Conservation (phyloP, 1,140 invertebrate species). For the Rhagoletis pomonella region DNA sequence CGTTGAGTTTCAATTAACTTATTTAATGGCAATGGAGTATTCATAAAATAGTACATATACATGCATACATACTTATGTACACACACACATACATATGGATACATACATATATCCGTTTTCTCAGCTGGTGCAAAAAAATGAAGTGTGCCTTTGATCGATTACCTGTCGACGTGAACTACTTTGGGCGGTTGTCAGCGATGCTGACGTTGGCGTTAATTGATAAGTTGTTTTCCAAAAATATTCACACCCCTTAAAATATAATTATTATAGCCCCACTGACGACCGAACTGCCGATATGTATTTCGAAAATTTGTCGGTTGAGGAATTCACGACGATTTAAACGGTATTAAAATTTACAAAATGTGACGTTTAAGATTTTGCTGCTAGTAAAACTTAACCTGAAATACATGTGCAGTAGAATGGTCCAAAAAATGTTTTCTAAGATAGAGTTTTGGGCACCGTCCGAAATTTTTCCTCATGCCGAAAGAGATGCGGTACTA, state of each 20-base stretch:
- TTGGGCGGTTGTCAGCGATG: background rate
- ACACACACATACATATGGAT: background rate
- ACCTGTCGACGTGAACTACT: background rate
- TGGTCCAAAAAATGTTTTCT: no score
- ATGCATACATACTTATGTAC: background rate
- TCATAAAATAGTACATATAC: background rate
- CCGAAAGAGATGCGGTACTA: no score
- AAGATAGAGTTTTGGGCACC: no score
- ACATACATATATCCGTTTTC: background rate
- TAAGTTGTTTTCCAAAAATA: background rate
- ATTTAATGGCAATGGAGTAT: background rate
- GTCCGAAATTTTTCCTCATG: no score
- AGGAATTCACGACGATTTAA: no score
- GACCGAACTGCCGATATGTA: background rate
- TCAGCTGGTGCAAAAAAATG: background rate
- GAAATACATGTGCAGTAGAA: no score
- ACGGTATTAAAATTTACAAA: no score
- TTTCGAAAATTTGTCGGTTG: background rate
- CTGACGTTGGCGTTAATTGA: slow-evolving; percentile 10
- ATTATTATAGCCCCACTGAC: no score
- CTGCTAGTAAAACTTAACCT: no score
- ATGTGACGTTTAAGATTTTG: no score
- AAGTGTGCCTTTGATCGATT: background rate
- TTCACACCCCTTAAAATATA: background rate
- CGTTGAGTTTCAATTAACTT: background rate